Base-by-base conservation (phyloP, 2,888 invertebrate species). In the Gordius sp. region DNA sequence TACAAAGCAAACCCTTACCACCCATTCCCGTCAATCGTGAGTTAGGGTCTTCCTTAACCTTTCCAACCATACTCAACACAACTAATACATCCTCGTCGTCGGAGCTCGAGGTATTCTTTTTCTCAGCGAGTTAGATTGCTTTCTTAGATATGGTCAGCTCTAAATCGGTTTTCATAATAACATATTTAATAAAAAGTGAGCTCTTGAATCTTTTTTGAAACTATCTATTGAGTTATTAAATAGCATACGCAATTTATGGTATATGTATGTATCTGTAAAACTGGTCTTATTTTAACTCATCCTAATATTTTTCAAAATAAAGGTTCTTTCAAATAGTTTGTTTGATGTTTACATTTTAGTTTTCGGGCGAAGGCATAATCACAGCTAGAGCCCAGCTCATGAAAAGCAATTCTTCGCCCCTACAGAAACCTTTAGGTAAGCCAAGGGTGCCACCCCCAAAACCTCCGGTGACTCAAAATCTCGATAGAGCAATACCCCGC, bases 361-460 rank as follows among this genome's bases (percentile, higher is more conserved):
- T 47, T n/a, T 47, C 47, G 20, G 47, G 47, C 23, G 47, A 47
- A 47, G 47, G 47, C 4, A 23, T 47, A 8, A 47, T 47, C 4
- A n/a, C n/a, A n/a, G n/a, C n/a, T n/a, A n/a, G n/a, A n/a, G n/a
- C n/a, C n/a, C n/a, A n/a, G n/a, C n/a, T n/a, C n/a, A 4, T 8
- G 47, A 8, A 20, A 20, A 47, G 20, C 4, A 47, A 18, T 4
- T 33, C n/a, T 13, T n/a, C 39, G n/a, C 39, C 39, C 39, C 39
- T n/a, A 13, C 39, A n/a, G 39, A 33, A n/a, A 8, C 39, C 39
- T 33, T n/a, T 47, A n/a, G 47, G 23, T 4, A 47, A 47, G 20
- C 47, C 47, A n/a, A 47, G 20, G 20, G 47, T 47, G 8, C 47
- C 47, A n/a, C 47, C 47, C 47, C 47, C 47, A 47, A 47, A 47